phyloP scores from a whole-genome alignment of 2,888 invertebrate species.

The Brachynemurus nebulosus region DNA sequence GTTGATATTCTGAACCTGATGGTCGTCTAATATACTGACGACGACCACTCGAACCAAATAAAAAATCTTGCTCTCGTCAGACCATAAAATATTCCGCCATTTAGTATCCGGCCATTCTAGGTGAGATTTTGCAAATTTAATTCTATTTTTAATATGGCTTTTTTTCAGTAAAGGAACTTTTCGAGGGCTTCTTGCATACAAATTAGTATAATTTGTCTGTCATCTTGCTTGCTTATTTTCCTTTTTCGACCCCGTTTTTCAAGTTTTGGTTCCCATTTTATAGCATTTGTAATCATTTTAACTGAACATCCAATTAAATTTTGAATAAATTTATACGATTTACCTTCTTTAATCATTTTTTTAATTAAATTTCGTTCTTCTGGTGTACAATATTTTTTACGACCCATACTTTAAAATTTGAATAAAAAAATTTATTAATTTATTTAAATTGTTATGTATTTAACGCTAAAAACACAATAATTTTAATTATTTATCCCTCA shows the following conservation, averaged over 20 bases:
- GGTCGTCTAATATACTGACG: constrained; percentile 10
- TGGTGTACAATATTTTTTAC: not conserved
- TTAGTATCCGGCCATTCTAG: not conserved
- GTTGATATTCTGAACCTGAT: constrained; percentile 9
- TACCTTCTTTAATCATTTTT: not conserved
- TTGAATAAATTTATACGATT: not conserved
- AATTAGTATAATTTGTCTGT: not conserved
- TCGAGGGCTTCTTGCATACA: not conserved
- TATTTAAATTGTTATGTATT: too few species aligned
- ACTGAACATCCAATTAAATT: not conserved
- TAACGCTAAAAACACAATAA: too few species aligned
- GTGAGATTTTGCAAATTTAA: not conserved
- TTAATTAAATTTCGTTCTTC: not conserved
- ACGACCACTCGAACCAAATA: constrained; percentile 12
- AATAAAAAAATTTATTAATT: too few species aligned
- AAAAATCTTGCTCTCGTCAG: constrained; percentile 11
- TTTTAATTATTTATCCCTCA: too few species aligned
- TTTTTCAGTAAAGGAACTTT: not conserved
- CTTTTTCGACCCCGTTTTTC: not conserved
- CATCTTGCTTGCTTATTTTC: not conserved
- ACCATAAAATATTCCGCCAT: not conserved
- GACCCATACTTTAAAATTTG: too few species aligned
- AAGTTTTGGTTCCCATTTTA: not conserved
- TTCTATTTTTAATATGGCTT: not conserved
- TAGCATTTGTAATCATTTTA: not conserved